These are phyloP conservation scores for Ceyx melanurus DNA, from an alignment of 2,113 vertebrate genomes.

Conservation along the genomic window DNA sequence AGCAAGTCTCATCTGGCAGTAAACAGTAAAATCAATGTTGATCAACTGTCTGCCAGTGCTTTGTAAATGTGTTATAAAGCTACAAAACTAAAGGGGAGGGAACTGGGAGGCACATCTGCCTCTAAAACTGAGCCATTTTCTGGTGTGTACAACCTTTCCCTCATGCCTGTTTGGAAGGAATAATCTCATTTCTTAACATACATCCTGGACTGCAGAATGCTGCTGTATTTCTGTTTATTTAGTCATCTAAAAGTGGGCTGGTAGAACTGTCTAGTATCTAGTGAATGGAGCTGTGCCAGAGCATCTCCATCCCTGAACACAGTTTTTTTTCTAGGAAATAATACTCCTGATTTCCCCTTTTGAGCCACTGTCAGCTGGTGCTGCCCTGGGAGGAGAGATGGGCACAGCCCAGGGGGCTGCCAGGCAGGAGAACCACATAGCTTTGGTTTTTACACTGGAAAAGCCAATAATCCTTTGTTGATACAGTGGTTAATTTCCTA, in stretches of 20 bases:
- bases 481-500: not conserved
- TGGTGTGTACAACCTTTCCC: not conserved
- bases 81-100: not conserved
- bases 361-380: not conserved
- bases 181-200: not conserved
- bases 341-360: not conserved
- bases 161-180: not conserved
- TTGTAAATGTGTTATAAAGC: not conserved
- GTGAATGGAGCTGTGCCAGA: not conserved
- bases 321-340: not conserved
- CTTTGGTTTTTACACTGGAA: not conserved
- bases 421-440: not conserved
- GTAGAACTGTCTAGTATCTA: not conserved
- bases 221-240: not conserved
- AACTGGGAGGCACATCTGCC: not conserved
- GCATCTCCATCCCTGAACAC: not conserved
- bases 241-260: not conserved
- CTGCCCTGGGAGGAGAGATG: not conserved
- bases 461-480: not conserved
- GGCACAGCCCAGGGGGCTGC: rapidly evolving
- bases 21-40: not conserved
- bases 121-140: not conserved
- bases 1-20: not conserved
- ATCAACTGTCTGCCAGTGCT: not conserved
- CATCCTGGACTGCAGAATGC: not conserved